Conservation (phyloP, 2,888 invertebrate species). For the Amiota communis region DNA sequence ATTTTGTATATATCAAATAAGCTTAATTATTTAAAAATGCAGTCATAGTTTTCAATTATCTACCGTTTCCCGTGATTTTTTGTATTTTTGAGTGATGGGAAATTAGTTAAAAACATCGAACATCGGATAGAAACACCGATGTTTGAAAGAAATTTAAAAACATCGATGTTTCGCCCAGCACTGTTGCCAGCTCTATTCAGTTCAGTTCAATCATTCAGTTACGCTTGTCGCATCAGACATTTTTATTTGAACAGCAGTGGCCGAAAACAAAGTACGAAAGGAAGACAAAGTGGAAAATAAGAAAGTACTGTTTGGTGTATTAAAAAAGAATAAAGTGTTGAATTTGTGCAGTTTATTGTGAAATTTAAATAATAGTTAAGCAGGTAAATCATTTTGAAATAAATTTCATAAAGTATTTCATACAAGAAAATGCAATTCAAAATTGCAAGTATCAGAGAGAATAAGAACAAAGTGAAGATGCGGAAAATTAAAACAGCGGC, state of each 20-base stretch:
- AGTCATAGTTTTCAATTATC: too few species aligned
- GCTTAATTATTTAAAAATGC: too few species aligned
- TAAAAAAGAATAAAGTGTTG: conserved; percentile 17
- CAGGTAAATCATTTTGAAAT: conserved; percentile 18
- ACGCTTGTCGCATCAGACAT: conserved; percentile 2
- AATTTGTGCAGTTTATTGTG: conserved; percentile 20
- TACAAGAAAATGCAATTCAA: background rate
- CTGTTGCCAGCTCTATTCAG: too few species aligned
- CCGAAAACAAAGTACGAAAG: conserved; percentile 23
- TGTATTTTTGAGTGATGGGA: too few species aligned
- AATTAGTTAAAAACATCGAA: too few species aligned
- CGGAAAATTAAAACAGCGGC: conserved; percentile 15
- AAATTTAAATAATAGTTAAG: conserved; percentile 14
- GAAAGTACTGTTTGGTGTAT: background rate
- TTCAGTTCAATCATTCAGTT: background rate
- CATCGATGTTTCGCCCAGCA: too few species aligned
- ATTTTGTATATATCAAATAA: too few species aligned
- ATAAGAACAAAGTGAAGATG: conserved; percentile 10
- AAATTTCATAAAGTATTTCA: background rate
- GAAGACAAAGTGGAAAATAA: conserved; percentile 1
- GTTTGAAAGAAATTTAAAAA: too few species aligned
- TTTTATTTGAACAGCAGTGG: conserved; percentile 14
- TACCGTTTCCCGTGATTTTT: too few species aligned
- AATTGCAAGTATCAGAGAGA: too few species aligned
- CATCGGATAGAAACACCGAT: too few species aligned